These are phyloP conservation scores for Phalacrocorax aristotelis DNA, from an alignment of 2,113 vertebrate species.

Conservation along the genomic window DNA sequence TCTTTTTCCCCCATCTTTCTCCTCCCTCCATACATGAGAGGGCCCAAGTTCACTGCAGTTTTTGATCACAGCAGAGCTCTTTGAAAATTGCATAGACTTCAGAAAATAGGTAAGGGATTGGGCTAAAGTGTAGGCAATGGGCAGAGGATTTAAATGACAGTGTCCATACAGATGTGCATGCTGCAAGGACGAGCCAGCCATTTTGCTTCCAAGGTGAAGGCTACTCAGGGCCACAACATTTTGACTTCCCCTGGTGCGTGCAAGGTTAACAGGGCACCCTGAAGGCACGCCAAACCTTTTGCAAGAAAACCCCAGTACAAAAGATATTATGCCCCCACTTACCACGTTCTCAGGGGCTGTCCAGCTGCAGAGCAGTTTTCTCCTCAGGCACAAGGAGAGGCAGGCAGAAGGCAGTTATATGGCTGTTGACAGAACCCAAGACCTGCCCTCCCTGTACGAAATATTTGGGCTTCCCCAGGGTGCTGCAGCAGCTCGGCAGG, in stretches of 20 bases:
- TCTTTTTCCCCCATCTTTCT: background rate
- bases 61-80: background rate
- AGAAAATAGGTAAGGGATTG: too few species aligned
- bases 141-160: background rate
- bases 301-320: fast-evolving
- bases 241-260: fast-evolving
- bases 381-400: fast-evolving
- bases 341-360: fast-evolving
- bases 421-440: background rate
- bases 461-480: background rate
- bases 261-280: background rate
- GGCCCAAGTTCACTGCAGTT: background rate
- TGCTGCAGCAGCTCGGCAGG: fast-evolving
- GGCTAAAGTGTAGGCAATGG: fast-evolving
- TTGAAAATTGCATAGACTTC: background rate
- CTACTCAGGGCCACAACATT: background rate
- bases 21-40: background rate
- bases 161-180: fast-evolving
- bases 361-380: background rate
- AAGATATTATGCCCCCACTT: background rate
- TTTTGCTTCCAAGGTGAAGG: background rate
- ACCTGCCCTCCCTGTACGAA: too few species aligned
- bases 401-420: background rate
- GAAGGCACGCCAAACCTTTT: background rate
- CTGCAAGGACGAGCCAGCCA: fast-evolving